These are phyloP conservation scores for Drosophila suzukii DNA, from an alignment of 1,140 invertebrate genomes.

Conservation along the genomic window DNA sequence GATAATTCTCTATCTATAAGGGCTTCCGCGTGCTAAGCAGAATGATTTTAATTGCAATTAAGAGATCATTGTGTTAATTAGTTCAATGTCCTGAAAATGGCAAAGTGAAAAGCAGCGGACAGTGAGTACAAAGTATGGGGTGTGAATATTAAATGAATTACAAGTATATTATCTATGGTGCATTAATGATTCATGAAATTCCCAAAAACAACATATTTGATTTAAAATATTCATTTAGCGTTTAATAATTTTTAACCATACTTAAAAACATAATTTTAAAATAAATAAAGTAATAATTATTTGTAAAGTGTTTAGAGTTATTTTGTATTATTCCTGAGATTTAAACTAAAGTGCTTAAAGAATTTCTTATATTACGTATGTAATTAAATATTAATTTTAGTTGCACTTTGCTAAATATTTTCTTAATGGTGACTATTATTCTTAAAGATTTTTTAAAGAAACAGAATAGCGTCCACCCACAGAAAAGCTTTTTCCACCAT, in stretches of 20 bases:
- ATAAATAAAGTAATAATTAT: too few species aligned
- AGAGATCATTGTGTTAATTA: conserved; percentile 7
- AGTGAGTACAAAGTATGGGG: background rate
- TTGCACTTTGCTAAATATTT: background rate
- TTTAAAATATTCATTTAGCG: too few species aligned
- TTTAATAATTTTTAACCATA: too few species aligned
- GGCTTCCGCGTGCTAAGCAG: conserved; percentile 32
- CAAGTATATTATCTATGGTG: background rate
- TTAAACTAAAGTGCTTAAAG: too few species aligned
- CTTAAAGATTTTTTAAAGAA: background rate
- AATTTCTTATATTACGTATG: too few species aligned
- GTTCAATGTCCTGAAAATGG: conserved; percentile 31
- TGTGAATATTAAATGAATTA: background rate
- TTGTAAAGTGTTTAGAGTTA: too few species aligned
- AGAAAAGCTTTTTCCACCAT: conserved; percentile 41
- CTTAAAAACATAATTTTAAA: too few species aligned
- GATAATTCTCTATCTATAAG: conserved; percentile 28
- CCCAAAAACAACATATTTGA: too few species aligned
- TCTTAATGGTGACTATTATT: background rate
- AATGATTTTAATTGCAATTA: conserved; percentile 16
- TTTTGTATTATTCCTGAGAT: too few species aligned
- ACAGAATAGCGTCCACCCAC: background rate
- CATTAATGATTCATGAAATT: too few species aligned
- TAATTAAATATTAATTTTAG: too few species aligned
- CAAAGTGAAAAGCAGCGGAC: background rate